A percentile compares a stretch with the other conserved stretches of the same genome.
phyloP scores from a whole-genome alignment of 2,113 vertebrate species.

The Eolophus roseicapilla region DNA sequence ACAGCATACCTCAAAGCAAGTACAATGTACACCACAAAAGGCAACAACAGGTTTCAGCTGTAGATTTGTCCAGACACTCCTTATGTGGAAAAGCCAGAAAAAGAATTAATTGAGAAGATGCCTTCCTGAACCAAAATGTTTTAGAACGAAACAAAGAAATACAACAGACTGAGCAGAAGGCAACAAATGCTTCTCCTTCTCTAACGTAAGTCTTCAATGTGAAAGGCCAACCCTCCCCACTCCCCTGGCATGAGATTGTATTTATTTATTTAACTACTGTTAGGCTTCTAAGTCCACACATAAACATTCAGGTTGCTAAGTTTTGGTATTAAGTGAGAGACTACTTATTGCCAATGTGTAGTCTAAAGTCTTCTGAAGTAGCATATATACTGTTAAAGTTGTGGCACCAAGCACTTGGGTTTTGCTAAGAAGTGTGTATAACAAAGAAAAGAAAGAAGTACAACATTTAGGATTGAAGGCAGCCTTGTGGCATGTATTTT shows the following conservation, averaged over 20 bases:
- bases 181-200: constrained; percentile 56
- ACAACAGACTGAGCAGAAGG: constrained; percentile 67
- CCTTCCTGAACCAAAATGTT: constrained; percentile 56
- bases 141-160: constrained; percentile 8
- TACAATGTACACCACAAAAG: constrained; percentile 62
- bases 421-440: constrained; percentile 47
- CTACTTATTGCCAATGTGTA: constrained; percentile 53
- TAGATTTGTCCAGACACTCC: constrained; percentile 46
- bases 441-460: constrained; percentile 11
- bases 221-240: too few relatives aligned
- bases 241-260: too few relatives aligned
- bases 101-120: not conserved
- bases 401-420: constrained; percentile 72
- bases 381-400: constrained; percentile 29
- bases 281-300: constrained; percentile 61
- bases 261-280: not conserved
- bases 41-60: constrained; percentile 56
- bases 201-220: not conserved
- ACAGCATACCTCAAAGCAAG: constrained; percentile 61
- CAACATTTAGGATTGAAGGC: constrained; percentile 68
- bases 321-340: constrained; percentile 52
- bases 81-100: constrained; percentile 29
- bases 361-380: constrained; percentile 48
- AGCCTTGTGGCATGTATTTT: constrained; percentile 66
- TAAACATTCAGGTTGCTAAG: constrained; percentile 51